Base-by-base conservation (phyloP, 2,888 invertebrate genomes). In the Drosophila seclusa region DNA sequence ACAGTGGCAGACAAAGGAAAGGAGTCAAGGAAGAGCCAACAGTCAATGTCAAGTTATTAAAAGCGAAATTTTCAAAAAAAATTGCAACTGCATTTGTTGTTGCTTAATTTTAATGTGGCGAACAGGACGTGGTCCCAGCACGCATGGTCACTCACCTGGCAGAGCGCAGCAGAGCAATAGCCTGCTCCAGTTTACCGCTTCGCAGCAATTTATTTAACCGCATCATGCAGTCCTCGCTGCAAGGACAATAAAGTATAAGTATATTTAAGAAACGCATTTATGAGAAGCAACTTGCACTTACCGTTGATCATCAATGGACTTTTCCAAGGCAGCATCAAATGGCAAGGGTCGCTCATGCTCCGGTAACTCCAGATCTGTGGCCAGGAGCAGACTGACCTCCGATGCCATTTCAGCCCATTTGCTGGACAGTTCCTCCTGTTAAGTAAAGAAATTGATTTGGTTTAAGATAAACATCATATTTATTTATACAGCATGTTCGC, bases 241-340 rank as follows among this genome's bases (percentile, higher is more conserved):
- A 93, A 93, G 45, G 45, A 64, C 16, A 57, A 38, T 29, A 62
- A 54, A 3, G 2, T n/a, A 53, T 40, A 13, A 79, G 50, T 54
- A 13, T 10, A 48, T 32, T 40, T 45, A n/a, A 18, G 32, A 5
- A 29, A 27, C 4, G 13, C 10, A 11, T 29, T 24, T 49, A 27
- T 49, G 10, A 49, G 16, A 21, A 13, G 11, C 32, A 38, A n/a
- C 13, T n/a, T n/a, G 29, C 8, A 60, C 76, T 36, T 21, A 97
- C 97, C 97, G 98, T 94, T 98, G 98, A 90, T 98, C 96, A 88
- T 98, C 98, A 70, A 98, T 96, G 49, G 96, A 95, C 45, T 95
- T 94, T 80, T 98, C 97, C 6, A 97, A 96, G 1, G 97, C 95
- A 18, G 97, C 97, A 93, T 98, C 98, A 91, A 98, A 98, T 0